Evolutionary conservation across 1,140 invertebrate species (phyloP).

Genomic region (Himalopsyche phryganea): DNA sequence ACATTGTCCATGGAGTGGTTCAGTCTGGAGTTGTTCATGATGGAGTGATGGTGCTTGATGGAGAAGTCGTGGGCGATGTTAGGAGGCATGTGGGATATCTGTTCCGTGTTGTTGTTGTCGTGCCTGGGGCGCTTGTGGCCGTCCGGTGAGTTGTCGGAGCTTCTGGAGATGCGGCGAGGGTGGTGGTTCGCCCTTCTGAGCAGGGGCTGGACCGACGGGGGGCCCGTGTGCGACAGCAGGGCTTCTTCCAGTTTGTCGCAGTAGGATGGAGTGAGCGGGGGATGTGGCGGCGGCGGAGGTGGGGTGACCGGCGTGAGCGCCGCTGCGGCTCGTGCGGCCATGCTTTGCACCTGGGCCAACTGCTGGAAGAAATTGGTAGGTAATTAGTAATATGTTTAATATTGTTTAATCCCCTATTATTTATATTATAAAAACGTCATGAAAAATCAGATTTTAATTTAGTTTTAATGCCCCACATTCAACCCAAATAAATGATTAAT

Average conservation of each 20-base stretch:
- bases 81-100: constrained; percentile 44
- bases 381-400: too few species aligned
- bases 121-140: constrained; percentile 53
- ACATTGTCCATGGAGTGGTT: constrained; percentile 40
- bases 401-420: too few species aligned
- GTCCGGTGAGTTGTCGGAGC: constrained; percentile 59
- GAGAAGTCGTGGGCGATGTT: constrained; percentile 68
- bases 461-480: too few species aligned
- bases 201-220: constrained; percentile 60
- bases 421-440: too few species aligned
- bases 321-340: constrained; percentile 48
- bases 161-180: constrained; percentile 59
- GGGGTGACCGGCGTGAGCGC: constrained; percentile 39
- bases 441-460: too few species aligned
- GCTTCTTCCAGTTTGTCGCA: constrained; percentile 59
- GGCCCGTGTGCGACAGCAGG: constrained; percentile 57
- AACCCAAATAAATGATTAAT: too few species aligned
- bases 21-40: constrained; percentile 57
- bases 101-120: constrained; percentile 60
- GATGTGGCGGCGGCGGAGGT: constrained; percentile 42
- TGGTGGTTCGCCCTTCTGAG: constrained; percentile 61
- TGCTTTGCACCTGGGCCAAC: constrained; percentile 59
- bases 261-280: constrained; percentile 55
- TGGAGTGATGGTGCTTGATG: constrained; percentile 56
- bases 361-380: constrained; percentile 46